A percentile compares a stretch with the other conserved stretches of the same genome.
phyloP scores from a whole-genome alignment of 2,888 invertebrate genomes.

The Noctua fimbriata region DNA sequence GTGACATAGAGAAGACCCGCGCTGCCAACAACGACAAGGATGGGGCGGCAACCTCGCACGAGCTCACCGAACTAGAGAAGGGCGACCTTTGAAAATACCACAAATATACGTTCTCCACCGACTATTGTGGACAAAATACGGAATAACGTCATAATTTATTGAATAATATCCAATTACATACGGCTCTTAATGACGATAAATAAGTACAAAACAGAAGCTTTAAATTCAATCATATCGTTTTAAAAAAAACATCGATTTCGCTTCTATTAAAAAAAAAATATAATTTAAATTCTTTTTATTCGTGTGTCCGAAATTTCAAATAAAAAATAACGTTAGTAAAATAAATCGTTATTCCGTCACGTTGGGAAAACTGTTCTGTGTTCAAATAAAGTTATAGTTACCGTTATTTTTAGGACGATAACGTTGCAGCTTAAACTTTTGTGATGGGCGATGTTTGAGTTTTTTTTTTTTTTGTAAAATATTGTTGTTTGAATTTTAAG shows the following conservation, averaged over 20 bases:
- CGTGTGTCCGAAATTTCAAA: background rate
- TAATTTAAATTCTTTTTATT: background rate
- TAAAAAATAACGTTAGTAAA: conserved; percentile 13
- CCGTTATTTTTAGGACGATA: conserved; percentile 75
- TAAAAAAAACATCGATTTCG: background rate
- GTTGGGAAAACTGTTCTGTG: conserved; percentile 70
- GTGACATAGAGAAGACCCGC: conserved; percentile 90
- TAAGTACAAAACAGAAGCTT: conserved; percentile 43
- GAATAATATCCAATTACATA: conserved; percentile 1
- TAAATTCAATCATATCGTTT: conserved; percentile 44
- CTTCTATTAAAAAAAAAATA: background rate
- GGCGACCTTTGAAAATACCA: conserved; percentile 79
- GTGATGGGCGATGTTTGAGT: conserved; percentile 51
- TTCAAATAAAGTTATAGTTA: conserved; percentile 70
- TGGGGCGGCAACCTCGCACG: conserved; percentile 90
- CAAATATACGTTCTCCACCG: conserved; percentile 30
- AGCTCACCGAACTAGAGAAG: conserved; percentile 92
- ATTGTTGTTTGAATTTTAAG: conserved; percentile 33
- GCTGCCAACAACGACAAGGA: conserved; percentile 84
- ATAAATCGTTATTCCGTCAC: conserved; percentile 25
- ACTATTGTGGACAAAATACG: conserved; percentile 35
- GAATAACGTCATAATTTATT: conserved; percentile 28
- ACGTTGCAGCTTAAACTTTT: conserved; percentile 60
- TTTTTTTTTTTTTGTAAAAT: conserved; percentile 40
- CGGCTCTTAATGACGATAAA: background rate